Evolutionary conservation across 2,888 invertebrate species (phyloP).

Genomic region (Tupiocoris notatus): DNA sequence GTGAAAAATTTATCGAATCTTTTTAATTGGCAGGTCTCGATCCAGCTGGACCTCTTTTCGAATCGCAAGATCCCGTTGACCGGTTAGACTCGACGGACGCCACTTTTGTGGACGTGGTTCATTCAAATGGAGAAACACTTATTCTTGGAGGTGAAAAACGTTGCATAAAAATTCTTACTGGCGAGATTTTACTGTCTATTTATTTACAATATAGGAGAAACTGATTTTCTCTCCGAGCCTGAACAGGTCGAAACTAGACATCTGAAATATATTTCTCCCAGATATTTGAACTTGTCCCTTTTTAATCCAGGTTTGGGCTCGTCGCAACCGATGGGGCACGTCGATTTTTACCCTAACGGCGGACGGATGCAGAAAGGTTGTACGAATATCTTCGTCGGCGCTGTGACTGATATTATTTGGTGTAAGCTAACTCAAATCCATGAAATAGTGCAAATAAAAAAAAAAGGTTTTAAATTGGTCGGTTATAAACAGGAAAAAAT

Average conservation of each 20-base stretch:
- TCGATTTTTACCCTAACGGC: slow-evolving; percentile 89
- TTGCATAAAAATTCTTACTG: neutral
- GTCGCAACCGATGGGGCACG: slow-evolving; percentile 89
- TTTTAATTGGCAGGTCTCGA: slow-evolving; percentile 65
- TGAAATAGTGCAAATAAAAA: too few species aligned
- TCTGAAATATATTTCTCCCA: too few species aligned
- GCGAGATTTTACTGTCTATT: neutral
- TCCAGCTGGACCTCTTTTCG: slow-evolving; percentile 88
- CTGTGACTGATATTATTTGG: slow-evolving; percentile 85
- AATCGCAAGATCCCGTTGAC: slow-evolving; percentile 81
- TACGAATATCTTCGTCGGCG: slow-evolving; percentile 86
- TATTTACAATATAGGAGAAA: too few species aligned
- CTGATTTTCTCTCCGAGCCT: too few species aligned
- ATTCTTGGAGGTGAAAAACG: slow-evolving; percentile 69
- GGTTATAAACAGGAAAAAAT: neutral
- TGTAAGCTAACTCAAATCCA: too few species aligned
- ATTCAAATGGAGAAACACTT: slow-evolving; percentile 90
- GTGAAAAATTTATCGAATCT: too few species aligned
- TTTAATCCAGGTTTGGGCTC: slow-evolving; percentile 61
- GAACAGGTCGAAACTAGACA: too few species aligned
- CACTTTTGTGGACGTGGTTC: slow-evolving; percentile 87
- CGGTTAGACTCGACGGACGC: slow-evolving; percentile 83
- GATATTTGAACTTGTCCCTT: too few species aligned
- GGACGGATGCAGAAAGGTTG: slow-evolving; percentile 90
- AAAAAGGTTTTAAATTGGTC: neutral